Conservation (phyloP, 2,888 invertebrate genomes). For the Lepidocyrtoides sp. region DNA sequence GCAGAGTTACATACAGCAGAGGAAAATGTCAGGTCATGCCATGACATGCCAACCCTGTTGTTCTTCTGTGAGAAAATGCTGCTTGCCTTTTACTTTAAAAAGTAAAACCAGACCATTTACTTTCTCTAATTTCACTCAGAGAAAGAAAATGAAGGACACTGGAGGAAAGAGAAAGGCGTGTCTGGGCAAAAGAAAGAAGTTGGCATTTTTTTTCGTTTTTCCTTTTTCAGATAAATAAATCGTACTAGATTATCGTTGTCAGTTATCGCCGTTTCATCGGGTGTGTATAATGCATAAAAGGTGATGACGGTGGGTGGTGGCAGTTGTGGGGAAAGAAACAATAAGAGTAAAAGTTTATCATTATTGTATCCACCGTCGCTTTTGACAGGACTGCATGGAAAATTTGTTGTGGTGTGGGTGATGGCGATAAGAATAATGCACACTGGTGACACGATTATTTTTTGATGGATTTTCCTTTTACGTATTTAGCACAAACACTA, state of each 20-base stretch:
- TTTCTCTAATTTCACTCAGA: constrained; percentile 1
- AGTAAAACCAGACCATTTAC: neutral
- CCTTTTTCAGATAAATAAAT: constrained; percentile 24
- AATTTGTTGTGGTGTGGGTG: neutral
- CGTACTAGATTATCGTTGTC: constrained; percentile 25
- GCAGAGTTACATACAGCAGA: too few species aligned
- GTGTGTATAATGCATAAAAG: constrained; percentile 8
- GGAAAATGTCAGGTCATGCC: constrained; percentile 29
- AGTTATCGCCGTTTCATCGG: constrained; percentile 18
- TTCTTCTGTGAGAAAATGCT: neutral
- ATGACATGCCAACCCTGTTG: constrained; percentile 23
- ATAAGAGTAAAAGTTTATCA: neutral
- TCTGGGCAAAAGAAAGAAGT: neutral
- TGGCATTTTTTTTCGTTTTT: neutral
- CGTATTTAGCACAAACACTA: neutral
- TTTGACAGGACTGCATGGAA: neutral
- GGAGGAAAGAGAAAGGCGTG: constrained; percentile 2
- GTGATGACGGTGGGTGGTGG: neutral
- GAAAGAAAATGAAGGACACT: constrained; percentile 12
- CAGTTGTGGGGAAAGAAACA: neutral
- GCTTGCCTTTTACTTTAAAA: neutral
- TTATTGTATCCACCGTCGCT: neutral
- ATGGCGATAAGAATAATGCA: neutral
- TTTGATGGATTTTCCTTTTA: neutral
- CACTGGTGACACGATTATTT: neutral